Conservation (phyloP, 2,113 vertebrate species). For the Rhineura floridana region DNA sequence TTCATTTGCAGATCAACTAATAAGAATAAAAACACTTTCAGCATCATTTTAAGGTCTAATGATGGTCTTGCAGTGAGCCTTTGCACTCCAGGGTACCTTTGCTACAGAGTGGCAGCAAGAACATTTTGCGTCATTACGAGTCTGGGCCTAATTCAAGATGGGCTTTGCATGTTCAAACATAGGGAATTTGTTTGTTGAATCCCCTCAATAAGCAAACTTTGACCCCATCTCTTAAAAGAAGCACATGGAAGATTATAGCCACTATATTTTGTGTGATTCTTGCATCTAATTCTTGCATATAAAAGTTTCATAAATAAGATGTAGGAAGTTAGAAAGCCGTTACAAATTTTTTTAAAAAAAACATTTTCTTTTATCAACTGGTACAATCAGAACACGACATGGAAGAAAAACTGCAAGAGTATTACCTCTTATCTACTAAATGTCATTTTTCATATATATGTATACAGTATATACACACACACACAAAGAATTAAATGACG, state of each 20-base stretch:
- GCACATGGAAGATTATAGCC: neutral
- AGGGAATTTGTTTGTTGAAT: neutral
- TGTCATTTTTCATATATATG: too few species aligned
- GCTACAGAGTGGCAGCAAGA: neutral
- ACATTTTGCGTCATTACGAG: neutral
- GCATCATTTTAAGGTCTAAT: neutral
- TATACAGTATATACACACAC: too few species aligned
- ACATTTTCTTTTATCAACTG: neutral
- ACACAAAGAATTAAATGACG: conserved; percentile 29
- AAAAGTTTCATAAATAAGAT: neutral
- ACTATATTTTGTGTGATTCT: neutral
- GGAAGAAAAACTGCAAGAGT: neutral
- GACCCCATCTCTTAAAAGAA: neutral
- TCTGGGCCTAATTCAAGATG: neutral
- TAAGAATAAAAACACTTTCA: conserved; percentile 28
- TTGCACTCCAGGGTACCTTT: neutral
- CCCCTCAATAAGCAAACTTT: neutral
- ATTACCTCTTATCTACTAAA: too few species aligned
- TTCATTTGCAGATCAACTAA: conserved; percentile 16
- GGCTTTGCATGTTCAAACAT: neutral
- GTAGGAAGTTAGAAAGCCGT: neutral
- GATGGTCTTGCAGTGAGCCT: neutral
- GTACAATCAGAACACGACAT: neutral
- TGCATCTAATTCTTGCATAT: neutral
- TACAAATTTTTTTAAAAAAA: neutral